Conservation (phyloP, 2,888 invertebrate species). For the Nesidiocoris tenuis region DNA sequence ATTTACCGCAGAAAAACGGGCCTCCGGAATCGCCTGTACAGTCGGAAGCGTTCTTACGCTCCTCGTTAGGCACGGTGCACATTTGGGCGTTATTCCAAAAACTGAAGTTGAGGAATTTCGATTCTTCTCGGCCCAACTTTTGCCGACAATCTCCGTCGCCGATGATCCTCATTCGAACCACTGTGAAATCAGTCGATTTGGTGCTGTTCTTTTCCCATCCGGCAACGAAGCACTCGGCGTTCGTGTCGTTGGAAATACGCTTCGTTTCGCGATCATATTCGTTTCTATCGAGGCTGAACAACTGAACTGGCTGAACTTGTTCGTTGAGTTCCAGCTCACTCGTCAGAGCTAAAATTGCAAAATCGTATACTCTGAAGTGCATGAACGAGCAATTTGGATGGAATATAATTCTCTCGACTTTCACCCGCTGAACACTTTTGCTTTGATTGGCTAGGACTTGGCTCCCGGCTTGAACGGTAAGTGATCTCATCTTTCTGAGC, state of each 20-base stretch:
- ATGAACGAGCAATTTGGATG: conserved; percentile 13
- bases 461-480: background rate
- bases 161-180: conserved; percentile 1
- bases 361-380: conserved; percentile 9
- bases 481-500: background rate
- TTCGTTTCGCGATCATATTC: background rate
- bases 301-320: background rate
- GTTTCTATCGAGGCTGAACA: background rate
- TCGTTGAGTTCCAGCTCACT: background rate
- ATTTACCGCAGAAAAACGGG: conserved; percentile 18
- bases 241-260: background rate
- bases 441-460: background rate
- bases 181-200: background rate
- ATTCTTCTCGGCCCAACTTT: conserved; percentile 5
- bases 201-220: background rate
- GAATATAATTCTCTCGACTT: background rate
- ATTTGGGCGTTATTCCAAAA: conserved; percentile 3
- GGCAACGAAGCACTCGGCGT: conserved; percentile 2
- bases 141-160: background rate
- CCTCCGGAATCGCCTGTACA: conserved; percentile 28
- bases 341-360: background rate
- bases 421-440: background rate
- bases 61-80: conserved; percentile 4
- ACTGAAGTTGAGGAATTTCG: conserved; percentile 2
- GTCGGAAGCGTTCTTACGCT: conserved; percentile 10